Base-by-base conservation (phyloP, 53 echinoderm and acorn worm species). In the Stichopus horrens region DNA sequence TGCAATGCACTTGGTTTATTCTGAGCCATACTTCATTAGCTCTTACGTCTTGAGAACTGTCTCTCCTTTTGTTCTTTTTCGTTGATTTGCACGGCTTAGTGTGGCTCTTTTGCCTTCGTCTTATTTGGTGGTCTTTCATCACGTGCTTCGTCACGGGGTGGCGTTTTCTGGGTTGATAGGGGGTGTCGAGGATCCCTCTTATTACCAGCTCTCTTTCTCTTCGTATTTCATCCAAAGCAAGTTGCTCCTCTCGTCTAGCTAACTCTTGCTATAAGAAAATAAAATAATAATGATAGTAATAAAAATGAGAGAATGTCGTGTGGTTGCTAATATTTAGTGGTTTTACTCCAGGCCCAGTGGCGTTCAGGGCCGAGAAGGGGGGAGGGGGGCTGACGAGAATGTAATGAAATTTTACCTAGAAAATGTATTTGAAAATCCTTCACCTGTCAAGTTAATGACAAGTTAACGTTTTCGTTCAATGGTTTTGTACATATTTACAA, bases 161-260 rank as follows among this genome's bases (percentile, higher is more conserved):
- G 7, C 78, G 52, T 76, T 88, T 76, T 16, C 73, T 79, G 7
- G 78, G 76, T 57, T 88, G 68, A 52, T 76, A 77, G 4, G 76
- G 77, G 16, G 52, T 5, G 18, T 88, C 52, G 7, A 88, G 5
- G 58, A 76, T 76, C 6, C 60, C 88, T 5, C 77, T 77, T 21
- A 88, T 51, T 20, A 88, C 7, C 52, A 88, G 77, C 56, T 76
- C 88, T 54, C 23, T 76, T 16, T 76, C 76, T 77, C 78, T 76
- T 23, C 78, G 53, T 23, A 76, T 76, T 74, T 86, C 86, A 20
- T n/a, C 86, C 5, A 86, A 52, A 16, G 74, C 74, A 6, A 86
- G 86, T 21, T 86, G 52, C 51, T 86, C 86, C 20, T 86, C 86
- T 52, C 74, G 52, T 56, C 52, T 86, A 4, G 74, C 18, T 74